Base-by-base conservation (phyloP, 2,888 invertebrate species). In the Ophioninae sp. region DNA sequence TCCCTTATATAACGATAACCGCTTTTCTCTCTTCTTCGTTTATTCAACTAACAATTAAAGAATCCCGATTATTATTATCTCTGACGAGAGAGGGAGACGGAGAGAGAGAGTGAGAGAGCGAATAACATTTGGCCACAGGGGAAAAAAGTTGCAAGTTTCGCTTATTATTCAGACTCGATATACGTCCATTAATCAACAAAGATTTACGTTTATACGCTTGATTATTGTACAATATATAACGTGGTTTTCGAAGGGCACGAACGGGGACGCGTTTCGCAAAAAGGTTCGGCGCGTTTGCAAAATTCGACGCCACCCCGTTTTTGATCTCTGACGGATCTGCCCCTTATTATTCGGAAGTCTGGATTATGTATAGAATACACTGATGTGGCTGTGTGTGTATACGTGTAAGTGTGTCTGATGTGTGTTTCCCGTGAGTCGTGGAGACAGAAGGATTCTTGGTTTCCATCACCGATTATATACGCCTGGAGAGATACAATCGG, bases 111-210 rank as follows among this genome's bases (percentile, higher is more conserved):
- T 2, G 30, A 30, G 30, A 30, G 61, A 63, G 69, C 23, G 82
- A 83, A 82, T 63, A 76, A 88, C 80, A 69, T 86, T 88, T 86
- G 86, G 83, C 84, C 85, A 83, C 81, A 69, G 74, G 56, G 22
- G 41, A 59, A 67, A 58, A 56, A 59, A 75, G 84, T 84, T 80
- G 81, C 81, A 86, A 85, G 84, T 81, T 82, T 72, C 79, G 79
- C 23, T 51, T 51, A 51, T 17, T 51, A 37, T 58, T 67, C 74
- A 80, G 76, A 85, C 78, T 84, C 51, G 77, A 78, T 61, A 65
- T 44, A 71, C 72, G 71, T 74, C 71, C 69, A 81, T 59, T 65
- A 65, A 58, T 81, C 39, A 77, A 80, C 79, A 77, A 76, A 63
- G 68, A 76, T 83, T 69, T 39, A 75, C 74, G 59, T 63, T 81